These are phyloP conservation scores for Celastrina argiolus DNA, from an alignment of 2,888 invertebrate species.

Conservation along the genomic window DNA sequence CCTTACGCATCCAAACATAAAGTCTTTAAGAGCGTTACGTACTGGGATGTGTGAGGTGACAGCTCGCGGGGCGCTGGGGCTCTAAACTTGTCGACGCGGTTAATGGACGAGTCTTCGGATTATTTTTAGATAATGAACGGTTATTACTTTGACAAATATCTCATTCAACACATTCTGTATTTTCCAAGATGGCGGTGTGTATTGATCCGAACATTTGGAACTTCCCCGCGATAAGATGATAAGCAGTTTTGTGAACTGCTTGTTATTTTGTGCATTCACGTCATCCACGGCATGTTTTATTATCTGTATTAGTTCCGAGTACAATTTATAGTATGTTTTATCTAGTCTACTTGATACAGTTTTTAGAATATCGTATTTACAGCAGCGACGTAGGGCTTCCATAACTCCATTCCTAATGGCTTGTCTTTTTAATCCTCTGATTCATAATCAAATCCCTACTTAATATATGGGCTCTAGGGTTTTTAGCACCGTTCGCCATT, in stretches of 20 bases:
- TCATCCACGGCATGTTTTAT: too few species aligned
- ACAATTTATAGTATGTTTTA: too few species aligned
- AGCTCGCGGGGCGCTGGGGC: too few species aligned
- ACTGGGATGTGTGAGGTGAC: neutral
- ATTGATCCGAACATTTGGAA: neutral
- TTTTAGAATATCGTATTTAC: too few species aligned
- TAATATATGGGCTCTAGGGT: too few species aligned
- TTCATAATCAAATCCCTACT: too few species aligned
- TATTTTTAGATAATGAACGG: slow-evolving; percentile 7
- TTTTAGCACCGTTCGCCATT: too few species aligned
- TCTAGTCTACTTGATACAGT: too few species aligned
- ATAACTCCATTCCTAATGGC: too few species aligned
- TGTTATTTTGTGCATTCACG: neutral
- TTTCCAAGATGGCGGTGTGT: neutral
- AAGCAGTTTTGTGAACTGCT: neutral
- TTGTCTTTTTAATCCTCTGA: too few species aligned
- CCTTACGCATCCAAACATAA: neutral
- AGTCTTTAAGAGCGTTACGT: neutral
- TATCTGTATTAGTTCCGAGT: too few species aligned
- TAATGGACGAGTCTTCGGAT: slow-evolving; percentile 1
- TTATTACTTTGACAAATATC: neutral
- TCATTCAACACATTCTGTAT: neutral
- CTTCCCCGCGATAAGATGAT: neutral
- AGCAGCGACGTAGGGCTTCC: too few species aligned
- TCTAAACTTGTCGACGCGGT: neutral